These are phyloP conservation scores for Lycodopsis pacificus DNA, from an alignment of 2,797 vertebrate genomes.

Conservation along the genomic window DNA sequence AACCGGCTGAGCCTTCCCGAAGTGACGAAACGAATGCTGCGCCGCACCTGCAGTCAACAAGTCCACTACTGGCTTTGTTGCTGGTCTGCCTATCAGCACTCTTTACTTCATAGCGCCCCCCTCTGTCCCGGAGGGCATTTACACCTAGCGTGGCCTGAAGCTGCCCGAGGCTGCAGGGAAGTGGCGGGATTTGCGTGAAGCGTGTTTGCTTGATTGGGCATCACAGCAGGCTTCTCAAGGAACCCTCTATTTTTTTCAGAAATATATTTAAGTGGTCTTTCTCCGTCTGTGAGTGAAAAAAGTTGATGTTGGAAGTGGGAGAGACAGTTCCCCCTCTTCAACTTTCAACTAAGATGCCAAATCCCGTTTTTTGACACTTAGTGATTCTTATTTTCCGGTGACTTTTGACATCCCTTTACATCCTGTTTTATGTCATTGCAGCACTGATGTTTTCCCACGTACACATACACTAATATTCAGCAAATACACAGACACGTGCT, in stretches of 20 bases:
- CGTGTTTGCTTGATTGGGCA: conserved; percentile 68
- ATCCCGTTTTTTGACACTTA: conserved; percentile 88
- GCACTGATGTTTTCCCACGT: conserved; percentile 57
- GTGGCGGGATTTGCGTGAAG: conserved; percentile 67
- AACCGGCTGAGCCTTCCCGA: conserved; percentile 97
- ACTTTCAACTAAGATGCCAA: conserved; percentile 93
- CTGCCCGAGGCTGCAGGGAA: conserved; percentile 80
- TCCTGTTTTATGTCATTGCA: conserved; percentile 68
- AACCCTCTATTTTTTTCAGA: conserved; percentile 84
- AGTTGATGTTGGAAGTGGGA: conserved; percentile 88
- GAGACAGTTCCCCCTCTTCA: conserved; percentile 80
- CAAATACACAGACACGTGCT: conserved; percentile 36
- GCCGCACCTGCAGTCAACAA: conserved; percentile 87
- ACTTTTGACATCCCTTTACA: conserved; percentile 81
- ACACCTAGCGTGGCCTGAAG: conserved; percentile 93
- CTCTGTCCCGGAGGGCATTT: conserved; percentile 85
- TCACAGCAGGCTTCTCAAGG: conserved; percentile 86
- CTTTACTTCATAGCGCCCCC: conserved; percentile 96
- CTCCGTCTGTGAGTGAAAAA: conserved; percentile 87
- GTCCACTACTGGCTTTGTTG: conserved; percentile 88
- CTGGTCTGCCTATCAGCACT: conserved; percentile 91
- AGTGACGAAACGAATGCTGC: conserved; percentile 92
- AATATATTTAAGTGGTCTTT: conserved; percentile 92
- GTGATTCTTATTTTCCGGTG: conserved; percentile 90
- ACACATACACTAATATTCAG: conserved; percentile 25